Evolutionary conservation across 2,888 invertebrate species (phyloP).

Genomic region (Scrobipalpa costella): DNA sequence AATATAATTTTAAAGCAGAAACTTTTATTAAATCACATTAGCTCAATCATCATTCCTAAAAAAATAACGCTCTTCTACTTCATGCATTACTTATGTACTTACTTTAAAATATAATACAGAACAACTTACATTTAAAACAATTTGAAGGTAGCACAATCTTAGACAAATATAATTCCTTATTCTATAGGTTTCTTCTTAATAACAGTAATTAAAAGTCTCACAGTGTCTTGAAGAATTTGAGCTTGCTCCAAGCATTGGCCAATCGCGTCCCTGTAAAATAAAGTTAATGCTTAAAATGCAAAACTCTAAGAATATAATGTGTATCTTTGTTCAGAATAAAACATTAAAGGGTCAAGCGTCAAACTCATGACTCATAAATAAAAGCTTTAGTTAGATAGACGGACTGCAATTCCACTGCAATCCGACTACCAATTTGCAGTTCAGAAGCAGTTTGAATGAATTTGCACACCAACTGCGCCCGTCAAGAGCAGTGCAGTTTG

Average conservation of each 20-base stretch:
- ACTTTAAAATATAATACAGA: background rate
- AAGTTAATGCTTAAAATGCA: conserved; percentile 17
- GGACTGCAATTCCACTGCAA: too few relatives aligned
- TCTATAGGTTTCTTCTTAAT: conserved; percentile 18
- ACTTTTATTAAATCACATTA: background rate
- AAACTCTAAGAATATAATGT: conserved; percentile 4
- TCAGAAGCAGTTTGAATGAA: too few relatives aligned
- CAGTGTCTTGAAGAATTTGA: conserved; percentile 33
- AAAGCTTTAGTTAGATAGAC: too few relatives aligned
- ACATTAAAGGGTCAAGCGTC: background rate
- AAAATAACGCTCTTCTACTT: background rate
- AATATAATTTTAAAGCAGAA: background rate
- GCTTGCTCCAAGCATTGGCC: conserved; percentile 46
- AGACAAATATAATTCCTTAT: background rate
- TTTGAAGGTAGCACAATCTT: conserved; percentile 1
- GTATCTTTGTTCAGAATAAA: background rate
- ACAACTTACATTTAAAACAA: background rate
- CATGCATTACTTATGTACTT: background rate
- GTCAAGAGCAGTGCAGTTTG: too few relatives aligned
- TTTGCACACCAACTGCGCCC: too few relatives aligned
- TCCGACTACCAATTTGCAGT: too few relatives aligned
- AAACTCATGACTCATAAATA: too few relatives aligned
- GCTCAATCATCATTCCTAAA: background rate
- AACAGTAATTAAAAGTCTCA: conserved; percentile 13
- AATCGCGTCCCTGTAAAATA: conserved; percentile 52